These are phyloP conservation scores for Brotula barbata DNA, from an alignment of 2,797 vertebrate genomes.

Conservation along the genomic window DNA sequence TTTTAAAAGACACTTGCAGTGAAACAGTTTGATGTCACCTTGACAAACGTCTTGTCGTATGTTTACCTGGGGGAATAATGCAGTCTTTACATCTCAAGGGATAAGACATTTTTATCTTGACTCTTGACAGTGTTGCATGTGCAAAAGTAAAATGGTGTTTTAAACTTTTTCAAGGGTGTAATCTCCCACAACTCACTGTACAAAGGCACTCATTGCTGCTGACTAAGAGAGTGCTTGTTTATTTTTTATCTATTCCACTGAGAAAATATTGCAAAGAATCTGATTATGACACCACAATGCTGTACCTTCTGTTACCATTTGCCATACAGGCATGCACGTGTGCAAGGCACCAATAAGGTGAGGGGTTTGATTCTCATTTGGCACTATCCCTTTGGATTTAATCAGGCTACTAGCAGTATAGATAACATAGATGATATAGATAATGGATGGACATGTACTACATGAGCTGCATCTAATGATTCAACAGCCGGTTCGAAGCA, in stretches of 20 bases:
- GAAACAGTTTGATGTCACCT: conserved; percentile 1
- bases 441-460: no score
- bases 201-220: no score
- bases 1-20: not conserved
- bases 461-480: not conserved
- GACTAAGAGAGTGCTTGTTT: no score
- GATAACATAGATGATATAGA: no score
- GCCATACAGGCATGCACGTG: not conserved
- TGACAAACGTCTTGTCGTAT: not conserved
- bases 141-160: not conserved
- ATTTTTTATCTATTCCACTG: no score
- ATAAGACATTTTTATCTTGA: not conserved
- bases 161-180: not conserved
- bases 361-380: not conserved
- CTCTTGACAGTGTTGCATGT: not conserved
- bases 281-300: no score
- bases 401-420: no score
- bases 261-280: not conserved
- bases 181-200: not conserved
- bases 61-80: not conserved
- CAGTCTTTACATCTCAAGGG: not conserved
- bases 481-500: conserved; percentile 1
- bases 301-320: not conserved
- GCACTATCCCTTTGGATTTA: not conserved
- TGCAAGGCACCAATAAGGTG: not conserved